A percentile compares a stretch with the other conserved stretches of the same genome.
Evolutionary conservation across 1,140 invertebrate species (phyloP).

Genomic region (Calephelis nemesis): DNA sequence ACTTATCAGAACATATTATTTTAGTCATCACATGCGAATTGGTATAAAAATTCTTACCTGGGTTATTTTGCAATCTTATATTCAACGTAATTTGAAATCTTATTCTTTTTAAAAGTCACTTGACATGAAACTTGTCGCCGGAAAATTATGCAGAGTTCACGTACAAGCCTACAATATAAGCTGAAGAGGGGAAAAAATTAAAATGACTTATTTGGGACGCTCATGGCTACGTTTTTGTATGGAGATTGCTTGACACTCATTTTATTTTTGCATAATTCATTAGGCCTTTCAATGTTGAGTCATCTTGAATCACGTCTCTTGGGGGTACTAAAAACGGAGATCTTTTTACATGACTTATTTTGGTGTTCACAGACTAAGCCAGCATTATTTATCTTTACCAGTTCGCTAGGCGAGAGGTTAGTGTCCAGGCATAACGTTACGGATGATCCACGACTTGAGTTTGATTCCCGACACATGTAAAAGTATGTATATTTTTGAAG

Average conservation of each 20-base stretch:
- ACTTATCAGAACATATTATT: no score
- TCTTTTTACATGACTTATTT: neutral
- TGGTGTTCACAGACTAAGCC: no score
- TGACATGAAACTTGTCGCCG: conserved; percentile 4
- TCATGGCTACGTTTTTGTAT: conserved; percentile 32
- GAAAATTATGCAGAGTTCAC: conserved; percentile 12
- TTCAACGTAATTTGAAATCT: neutral
- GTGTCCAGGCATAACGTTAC: no score
- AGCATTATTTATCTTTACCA: no score
- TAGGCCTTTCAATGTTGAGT: conserved; percentile 34
- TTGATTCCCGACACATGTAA: no score
- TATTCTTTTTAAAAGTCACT: neutral
- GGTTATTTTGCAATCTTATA: neutral
- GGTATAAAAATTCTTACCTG: neutral
- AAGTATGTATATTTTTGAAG: no score
- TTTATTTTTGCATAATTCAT: conserved; percentile 44
- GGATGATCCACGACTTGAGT: no score
- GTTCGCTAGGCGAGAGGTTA: no score
- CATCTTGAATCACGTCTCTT: conserved; percentile 34
- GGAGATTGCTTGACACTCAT: conserved; percentile 39
- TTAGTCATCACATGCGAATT: neutral
- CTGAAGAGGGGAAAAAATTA: conserved; percentile 36
- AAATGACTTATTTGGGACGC: conserved; percentile 35
- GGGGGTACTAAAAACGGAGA: conserved; percentile 33
- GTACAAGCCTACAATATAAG: conserved; percentile 23